Conservation (phyloP, 2,888 invertebrate species). For the Chrysopilus asiliformis region DNA sequence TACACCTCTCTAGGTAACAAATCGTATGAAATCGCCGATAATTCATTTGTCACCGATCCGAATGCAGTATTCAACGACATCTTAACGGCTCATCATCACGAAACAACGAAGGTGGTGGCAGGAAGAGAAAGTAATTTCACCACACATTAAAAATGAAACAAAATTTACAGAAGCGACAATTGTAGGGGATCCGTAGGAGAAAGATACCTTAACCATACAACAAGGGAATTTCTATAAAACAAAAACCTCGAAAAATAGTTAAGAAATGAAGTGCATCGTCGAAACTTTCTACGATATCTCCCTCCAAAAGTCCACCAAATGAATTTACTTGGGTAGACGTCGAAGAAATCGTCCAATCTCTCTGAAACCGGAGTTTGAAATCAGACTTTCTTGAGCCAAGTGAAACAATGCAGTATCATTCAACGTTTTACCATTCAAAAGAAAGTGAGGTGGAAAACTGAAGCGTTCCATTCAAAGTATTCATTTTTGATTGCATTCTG, state of each 20-base stretch:
- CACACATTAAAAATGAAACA: background rate
- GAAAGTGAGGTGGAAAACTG: background rate
- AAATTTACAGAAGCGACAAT: conserved; percentile 1
- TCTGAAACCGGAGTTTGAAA: no score
- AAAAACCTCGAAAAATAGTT: no score
- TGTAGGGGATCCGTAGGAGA: no score
- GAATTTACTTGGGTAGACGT: background rate
- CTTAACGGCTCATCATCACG: background rate
- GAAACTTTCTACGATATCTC: background rate
- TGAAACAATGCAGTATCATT: background rate
- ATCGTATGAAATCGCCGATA: no score
- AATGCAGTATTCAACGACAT: background rate
- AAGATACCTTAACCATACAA: no score
- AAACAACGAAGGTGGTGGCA: background rate
- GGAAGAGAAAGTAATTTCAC: conserved; percentile 6
- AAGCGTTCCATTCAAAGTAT: background rate
- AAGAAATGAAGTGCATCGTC: background rate
- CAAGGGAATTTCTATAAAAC: no score
- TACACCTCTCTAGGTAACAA: no score
- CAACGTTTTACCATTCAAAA: background rate
- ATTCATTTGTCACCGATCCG: no score
- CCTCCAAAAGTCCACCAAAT: background rate
- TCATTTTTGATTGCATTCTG: background rate
- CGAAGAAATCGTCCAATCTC: conserved; percentile 1
- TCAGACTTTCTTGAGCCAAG: background rate